phyloP scores from a whole-genome alignment of 2,888 invertebrate genomes.

The Heliconius ethilla region DNA sequence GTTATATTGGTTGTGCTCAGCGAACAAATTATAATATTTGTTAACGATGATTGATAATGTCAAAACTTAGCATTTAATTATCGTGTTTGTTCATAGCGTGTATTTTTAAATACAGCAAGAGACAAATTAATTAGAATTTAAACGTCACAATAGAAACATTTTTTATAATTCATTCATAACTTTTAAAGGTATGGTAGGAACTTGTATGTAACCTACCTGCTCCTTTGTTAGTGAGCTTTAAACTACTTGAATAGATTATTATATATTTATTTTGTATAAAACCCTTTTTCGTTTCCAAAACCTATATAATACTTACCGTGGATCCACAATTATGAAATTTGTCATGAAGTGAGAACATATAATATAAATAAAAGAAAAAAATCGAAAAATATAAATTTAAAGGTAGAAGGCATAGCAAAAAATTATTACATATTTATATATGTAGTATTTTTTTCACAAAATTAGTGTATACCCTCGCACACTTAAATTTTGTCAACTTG shows the following conservation, averaged over 20 bases:
- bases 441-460: no score
- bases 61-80: conserved; percentile 38
- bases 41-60: conserved; percentile 45
- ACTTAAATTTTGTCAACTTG: no score
- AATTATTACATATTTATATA: no score
- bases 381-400: no score
- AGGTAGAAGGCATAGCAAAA: no score
- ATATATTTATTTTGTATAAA: background rate
- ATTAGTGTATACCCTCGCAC: no score
- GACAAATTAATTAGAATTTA: background rate
- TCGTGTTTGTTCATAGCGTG: conserved; percentile 39
- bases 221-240: background rate
- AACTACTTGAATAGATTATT: background rate
- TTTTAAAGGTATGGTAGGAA: background rate
- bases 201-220: background rate
- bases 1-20: conserved; percentile 30
- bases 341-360: no score
- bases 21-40: conserved; percentile 40
- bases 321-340: no score
- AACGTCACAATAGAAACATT: background rate
- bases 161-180: background rate
- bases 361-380: no score
- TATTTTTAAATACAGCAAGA: conserved; percentile 27
- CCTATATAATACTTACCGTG: no score
- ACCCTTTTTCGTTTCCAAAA: background rate